Evolutionary conservation across 2,888 invertebrate species (phyloP).

Genomic region (Drosophila rellima): DNA sequence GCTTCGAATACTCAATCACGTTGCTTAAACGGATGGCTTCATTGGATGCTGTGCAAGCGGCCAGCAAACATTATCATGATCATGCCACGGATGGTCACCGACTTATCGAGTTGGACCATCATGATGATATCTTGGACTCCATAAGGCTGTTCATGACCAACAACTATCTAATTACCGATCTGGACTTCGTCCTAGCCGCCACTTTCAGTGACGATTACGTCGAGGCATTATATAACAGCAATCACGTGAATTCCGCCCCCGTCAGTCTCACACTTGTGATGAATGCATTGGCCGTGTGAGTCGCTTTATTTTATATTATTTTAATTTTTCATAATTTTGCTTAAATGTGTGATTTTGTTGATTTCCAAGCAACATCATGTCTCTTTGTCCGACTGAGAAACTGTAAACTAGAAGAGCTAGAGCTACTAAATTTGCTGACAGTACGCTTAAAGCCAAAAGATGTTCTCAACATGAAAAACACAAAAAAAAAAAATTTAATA

Average conservation of each 20-base stretch:
- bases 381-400: no score
- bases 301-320: not conserved
- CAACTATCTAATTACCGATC: constrained; percentile 26
- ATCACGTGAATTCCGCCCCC: constrained; percentile 50
- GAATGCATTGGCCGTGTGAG: constrained; percentile 61
- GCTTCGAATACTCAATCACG: not conserved
- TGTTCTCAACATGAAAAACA: no score
- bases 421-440: no score
- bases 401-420: no score
- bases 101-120: constrained; percentile 13
- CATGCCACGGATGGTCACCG: not conserved
- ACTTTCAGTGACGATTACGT: constrained; percentile 30
- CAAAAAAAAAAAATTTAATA: no score
- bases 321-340: no score
- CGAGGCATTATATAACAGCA: constrained; percentile 56
- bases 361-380: no score
- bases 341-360: no score
- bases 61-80: constrained; percentile 27
- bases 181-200: constrained; percentile 42
- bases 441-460: no score
- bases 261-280: constrained; percentile 56
- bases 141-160: constrained; percentile 10
- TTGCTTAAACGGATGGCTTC: constrained; percentile 1
- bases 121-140: not conserved
- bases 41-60: constrained; percentile 6